Conservation (phyloP, 92 coral and sea anemone species). For the Phymanthus crucifer region DNA sequence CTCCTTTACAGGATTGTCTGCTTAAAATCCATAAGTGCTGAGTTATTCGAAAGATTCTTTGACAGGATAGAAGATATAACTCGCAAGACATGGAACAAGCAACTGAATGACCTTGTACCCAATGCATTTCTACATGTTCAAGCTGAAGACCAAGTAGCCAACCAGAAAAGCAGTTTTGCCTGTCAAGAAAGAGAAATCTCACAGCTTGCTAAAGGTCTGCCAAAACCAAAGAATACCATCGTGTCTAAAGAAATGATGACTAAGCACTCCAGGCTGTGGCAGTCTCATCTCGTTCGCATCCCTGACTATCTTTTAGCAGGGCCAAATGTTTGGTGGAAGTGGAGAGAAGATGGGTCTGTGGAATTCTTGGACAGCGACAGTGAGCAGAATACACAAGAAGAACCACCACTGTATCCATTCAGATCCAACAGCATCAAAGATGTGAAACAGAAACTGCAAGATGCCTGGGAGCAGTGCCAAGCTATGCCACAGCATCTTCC, state of each 20-base stretch:
- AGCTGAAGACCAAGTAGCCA: constrained; percentile 23
- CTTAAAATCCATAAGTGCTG: constrained; percentile 39
- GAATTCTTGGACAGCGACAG: constrained; percentile 37
- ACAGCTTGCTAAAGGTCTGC: constrained; percentile 25
- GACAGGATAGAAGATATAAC: constrained; percentile 42
- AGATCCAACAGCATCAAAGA: constrained; percentile 33
- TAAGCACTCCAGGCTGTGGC: constrained; percentile 25
- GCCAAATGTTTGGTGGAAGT: constrained; percentile 35
- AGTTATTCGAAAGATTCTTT: constrained; percentile 45
- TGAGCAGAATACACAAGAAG: constrained; percentile 6
- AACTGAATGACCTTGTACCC: constrained; percentile 26
- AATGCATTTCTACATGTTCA: constrained; percentile 41
- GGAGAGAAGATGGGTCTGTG: constrained; percentile 43
- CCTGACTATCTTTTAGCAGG: constrained; percentile 15
- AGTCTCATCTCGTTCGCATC: constrained; percentile 37
- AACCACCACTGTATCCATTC: constrained; percentile 33
- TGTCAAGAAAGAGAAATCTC: constrained; percentile 35
- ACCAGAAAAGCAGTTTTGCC: constrained; percentile 16
- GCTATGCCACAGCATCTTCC: constrained; percentile 26
- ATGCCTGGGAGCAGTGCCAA: constrained; percentile 32
- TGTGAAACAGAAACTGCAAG: constrained; percentile 23
- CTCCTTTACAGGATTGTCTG: constrained; percentile 44
- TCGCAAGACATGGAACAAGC: constrained; percentile 47
- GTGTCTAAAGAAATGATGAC: constrained; percentile 11
- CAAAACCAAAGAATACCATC: constrained; percentile 25